Evolutionary conservation across 2,113 vertebrate species (phyloP), one percentile per base, ranked within the genome.

Genomic region (Dunckerocampus dactyliophorus): DNA sequence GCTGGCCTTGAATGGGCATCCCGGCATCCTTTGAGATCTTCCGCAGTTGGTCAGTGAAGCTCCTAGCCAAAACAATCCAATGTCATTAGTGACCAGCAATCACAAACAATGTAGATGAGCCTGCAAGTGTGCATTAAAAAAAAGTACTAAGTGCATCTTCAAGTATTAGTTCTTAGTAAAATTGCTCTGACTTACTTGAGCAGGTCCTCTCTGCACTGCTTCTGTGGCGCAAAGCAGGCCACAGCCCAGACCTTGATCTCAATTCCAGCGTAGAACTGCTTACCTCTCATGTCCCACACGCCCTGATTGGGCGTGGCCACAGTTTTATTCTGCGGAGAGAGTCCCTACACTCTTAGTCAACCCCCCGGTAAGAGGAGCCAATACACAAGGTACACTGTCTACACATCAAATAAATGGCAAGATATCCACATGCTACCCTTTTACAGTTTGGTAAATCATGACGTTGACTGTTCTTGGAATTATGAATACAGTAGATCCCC

Each of bases 221-320:
- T 99, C 84, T 98, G 96, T 71, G 97, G 96, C 54, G 97, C 96
- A 79, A 99, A 99, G 87, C 97, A 98, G 83, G 96, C 97, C 82
- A 99, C 96, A 17, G 96, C 97, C 97, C 97, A 99, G 55, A 99
- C 97, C 90, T 99, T 99, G 90, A 99, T 98, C 89, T 99, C 97
- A 47, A 99, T 99, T 70, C 96, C 97, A 43, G 96, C 96, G 63
- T 99, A 99, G 90, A 99, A 98, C 86, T 99, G 97, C 83, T 99
- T 99, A 78, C 96, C 97, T 79, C 96, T 93, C 97, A 99, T 99
- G 88, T 99, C 97, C 97, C 97, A 99, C 66, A 99, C 96, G 17
- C 97, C 97, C 89, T 98, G 95, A 88, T 98, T 98, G 86, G 97
- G 97, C 74, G 96, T 99, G 81, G 96, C 97, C 85, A 98, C 96